phyloP scores from a whole-genome alignment of 2,888 invertebrate genomes.

The Philereme transversata region DNA sequence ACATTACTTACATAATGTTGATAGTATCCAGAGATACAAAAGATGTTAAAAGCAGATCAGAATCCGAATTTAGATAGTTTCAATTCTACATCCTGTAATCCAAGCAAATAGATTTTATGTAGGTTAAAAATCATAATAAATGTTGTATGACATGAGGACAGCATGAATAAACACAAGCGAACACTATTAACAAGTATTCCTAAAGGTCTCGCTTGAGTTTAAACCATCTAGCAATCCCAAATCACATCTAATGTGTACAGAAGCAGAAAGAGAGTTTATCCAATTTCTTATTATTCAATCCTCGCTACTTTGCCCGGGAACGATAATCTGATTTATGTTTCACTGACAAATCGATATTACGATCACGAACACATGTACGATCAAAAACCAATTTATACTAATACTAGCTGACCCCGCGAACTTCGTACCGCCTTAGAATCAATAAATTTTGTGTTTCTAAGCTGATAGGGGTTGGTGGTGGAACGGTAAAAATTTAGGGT shows the following conservation, averaged over 20 bases:
- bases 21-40: too few species aligned
- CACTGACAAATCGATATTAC: conserved; percentile 23
- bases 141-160: too few species aligned
- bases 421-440: too few species aligned
- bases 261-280: conserved; percentile 6
- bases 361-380: conserved; percentile 7
- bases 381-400: background rate
- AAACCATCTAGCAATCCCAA: conserved; percentile 1
- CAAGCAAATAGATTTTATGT: too few species aligned
- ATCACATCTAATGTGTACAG: conserved; percentile 12
- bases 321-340: conserved; percentile 23
- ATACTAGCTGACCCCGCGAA: too few species aligned
- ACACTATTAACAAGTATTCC: background rate
- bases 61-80: too few species aligned
- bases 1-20: background rate
- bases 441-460: too few species aligned
- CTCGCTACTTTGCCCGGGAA: conserved; percentile 10
- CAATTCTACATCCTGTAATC: too few species aligned
- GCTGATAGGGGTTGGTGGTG: too few species aligned
- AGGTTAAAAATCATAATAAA: too few species aligned
- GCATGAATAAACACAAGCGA: background rate
- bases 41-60: too few species aligned
- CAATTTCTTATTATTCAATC: conserved; percentile 29
- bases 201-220: background rate
- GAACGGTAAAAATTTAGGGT: too few species aligned